phyloP scores from a whole-genome alignment of 2,113 vertebrate species.

The Cygnus atratus region DNA sequence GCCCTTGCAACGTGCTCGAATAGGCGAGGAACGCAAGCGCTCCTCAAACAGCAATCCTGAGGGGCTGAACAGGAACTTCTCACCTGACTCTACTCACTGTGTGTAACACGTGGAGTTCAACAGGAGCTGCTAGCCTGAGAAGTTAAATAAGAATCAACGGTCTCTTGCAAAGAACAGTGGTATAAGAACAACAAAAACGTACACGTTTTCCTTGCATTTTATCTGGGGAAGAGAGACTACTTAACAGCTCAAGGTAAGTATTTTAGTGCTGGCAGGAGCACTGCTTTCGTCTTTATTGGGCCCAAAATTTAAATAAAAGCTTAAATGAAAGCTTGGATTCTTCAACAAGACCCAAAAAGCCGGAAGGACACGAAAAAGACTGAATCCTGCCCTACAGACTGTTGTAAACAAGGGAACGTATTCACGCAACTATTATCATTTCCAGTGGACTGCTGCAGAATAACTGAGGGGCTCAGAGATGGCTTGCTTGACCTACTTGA shows the following conservation, averaged over 20 bases:
- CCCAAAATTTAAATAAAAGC: neutral
- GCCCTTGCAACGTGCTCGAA: no score
- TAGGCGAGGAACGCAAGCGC: no score
- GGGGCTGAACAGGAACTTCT: no score
- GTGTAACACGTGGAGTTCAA: no score
- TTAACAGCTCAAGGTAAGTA: neutral
- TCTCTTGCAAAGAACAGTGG: neutral
- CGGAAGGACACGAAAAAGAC: neutral
- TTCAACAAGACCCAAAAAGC: neutral
- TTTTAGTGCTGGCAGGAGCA: neutral
- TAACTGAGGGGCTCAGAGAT: neutral
- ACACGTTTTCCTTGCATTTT: neutral
- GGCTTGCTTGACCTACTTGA: constrained; percentile 80
- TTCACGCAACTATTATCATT: neutral
- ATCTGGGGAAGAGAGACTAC: neutral
- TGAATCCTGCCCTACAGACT: neutral
- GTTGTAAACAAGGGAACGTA: neutral
- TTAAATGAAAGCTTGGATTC: neutral
- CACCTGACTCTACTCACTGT: no score
- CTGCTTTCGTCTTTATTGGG: neutral
- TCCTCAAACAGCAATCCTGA: no score
- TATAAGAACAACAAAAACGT: neutral
- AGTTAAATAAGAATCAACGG: no score
- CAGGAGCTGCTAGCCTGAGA: no score
- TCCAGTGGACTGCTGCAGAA: neutral